phyloP scores from a whole-genome alignment of 2,113 vertebrate genomes.

The Serilophus lunatus region DNA sequence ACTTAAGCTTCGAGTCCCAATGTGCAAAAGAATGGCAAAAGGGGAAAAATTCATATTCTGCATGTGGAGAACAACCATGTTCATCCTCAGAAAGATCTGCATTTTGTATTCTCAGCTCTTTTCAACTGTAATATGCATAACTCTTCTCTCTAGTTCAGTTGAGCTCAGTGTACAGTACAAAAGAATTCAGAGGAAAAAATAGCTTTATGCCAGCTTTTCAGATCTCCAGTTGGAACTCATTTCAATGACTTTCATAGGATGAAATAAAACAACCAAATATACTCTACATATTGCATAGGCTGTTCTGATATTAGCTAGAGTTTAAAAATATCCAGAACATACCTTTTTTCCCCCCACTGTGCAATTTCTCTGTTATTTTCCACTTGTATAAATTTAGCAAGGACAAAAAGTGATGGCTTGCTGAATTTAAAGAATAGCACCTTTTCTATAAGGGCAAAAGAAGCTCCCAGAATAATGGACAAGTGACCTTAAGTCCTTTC shows the following conservation, averaged over 20 bases:
- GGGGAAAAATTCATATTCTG: not conserved
- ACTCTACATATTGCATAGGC: not conserved
- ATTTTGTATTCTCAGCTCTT: not conserved
- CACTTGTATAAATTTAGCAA: not conserved
- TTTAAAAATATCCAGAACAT: not conserved
- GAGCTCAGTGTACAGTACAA: not conserved
- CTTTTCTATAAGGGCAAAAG: not conserved
- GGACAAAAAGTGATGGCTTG: not conserved
- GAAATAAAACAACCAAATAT: not conserved
- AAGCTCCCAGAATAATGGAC: not conserved
- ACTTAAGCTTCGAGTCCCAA: not conserved
- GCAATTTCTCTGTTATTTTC: not conserved
- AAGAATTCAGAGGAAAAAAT: not conserved
- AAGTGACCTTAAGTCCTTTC: not conserved
- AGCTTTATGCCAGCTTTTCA: not conserved
- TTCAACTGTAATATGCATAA: not conserved
- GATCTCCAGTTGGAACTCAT: not conserved
- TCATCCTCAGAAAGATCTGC: not conserved
- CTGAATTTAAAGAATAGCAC: not conserved
- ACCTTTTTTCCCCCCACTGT: not conserved
- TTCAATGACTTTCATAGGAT: not conserved
- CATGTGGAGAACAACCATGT: not conserved
- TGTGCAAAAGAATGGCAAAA: not conserved
- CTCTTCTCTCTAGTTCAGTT: not conserved
- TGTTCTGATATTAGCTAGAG: not conserved